These are phyloP conservation scores for Nothoprocta pentlandii DNA, from an alignment of 2,113 vertebrate genomes.

Conservation along the genomic window DNA sequence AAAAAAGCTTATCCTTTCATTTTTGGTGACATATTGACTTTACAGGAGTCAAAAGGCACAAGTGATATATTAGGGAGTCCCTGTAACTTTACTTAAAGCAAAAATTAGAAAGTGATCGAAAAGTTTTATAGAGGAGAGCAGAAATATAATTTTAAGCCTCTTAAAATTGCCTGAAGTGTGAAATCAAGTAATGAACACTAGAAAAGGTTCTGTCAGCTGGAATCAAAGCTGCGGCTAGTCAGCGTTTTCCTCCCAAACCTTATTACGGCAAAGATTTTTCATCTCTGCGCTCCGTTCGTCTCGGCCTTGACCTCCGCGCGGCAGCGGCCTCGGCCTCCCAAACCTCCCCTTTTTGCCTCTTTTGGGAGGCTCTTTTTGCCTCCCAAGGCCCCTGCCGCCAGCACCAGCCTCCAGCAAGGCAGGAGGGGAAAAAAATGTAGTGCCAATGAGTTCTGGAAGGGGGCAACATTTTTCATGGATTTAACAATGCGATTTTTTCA, in stretches of 20 bases:
- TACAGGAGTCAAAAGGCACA: slow-evolving; percentile 14
- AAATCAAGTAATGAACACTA: slow-evolving; percentile 90
- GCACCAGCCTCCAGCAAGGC: not conserved
- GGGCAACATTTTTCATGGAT: slow-evolving; percentile 69
- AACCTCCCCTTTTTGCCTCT: too few species aligned
- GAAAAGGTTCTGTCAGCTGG: slow-evolving; percentile 91
- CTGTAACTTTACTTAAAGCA: slow-evolving; percentile 69
- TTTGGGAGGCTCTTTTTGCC: not conserved
- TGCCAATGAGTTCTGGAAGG: slow-evolving; percentile 67
- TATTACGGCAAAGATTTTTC: slow-evolving; percentile 85
- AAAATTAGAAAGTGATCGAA: slow-evolving; percentile 74
- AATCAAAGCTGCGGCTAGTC: slow-evolving; percentile 85
- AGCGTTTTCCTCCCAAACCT: slow-evolving; percentile 88
- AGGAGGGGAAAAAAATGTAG: slow-evolving; percentile 33
- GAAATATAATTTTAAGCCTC: slow-evolving; percentile 81
- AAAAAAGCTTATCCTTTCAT: not conserved
- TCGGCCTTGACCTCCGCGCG: slow-evolving; percentile 81
- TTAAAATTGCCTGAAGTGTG: slow-evolving; percentile 85
- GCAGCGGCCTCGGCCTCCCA: slow-evolving; percentile 25
- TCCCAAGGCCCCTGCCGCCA: slow-evolving; percentile 66
- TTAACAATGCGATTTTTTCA: slow-evolving; percentile 55
- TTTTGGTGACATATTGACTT: slow-evolving; percentile 41
- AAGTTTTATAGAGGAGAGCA: slow-evolving; percentile 74
- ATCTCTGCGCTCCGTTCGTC: slow-evolving; percentile 77
- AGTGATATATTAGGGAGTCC: slow-evolving; percentile 11